Base-by-base conservation (phyloP, 2,797 vertebrate genomes). In the Trachurus trachurus region DNA sequence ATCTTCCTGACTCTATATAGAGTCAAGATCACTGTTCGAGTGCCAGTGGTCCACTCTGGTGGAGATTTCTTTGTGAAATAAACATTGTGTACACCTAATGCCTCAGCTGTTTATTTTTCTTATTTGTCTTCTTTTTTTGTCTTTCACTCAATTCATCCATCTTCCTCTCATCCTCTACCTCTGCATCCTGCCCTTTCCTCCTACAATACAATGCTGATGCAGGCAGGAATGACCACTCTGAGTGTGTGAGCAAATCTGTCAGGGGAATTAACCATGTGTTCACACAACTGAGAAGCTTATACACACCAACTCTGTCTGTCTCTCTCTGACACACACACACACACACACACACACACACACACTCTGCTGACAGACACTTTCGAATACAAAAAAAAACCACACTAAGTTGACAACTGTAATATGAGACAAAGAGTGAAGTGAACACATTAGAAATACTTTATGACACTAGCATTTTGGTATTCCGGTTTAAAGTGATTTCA, bases 221-320 rank as follows among this genome's bases (percentile, higher is more conserved):
- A 93, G 88, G 94, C 91, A 94, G 92, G 93, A 96, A 93, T 94
- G 95, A 96, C 96, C 94, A 77, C 60, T 67, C 10, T 85, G 92
- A 96, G 96, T 66, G 60, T 50, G 94, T 93, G 91, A 90, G 93
- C 94, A 96, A 93, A 96, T 95, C 94, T 96, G 94, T 96, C 95
- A 94, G 94, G 95, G 94, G 95, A 96, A 96, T 96, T 95, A 95
- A 94, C 91, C 91, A 78, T 87, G 83, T 91, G 75, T 87, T 81
- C 86, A 85, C 75, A 85, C 74, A 83, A 77, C 52, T 83, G 76
- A 76, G 74, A 70, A 71, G 82, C 84, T 85, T 84, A 80, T n/a
- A 70, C 52, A 74, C 64, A 72, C 59, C 56, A 81, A 60, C 58
- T 53, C 57, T 71, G 34, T 64, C 62, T 71, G 16, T 77, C 56